Evolutionary conservation across 2,113 vertebrate genomes (phyloP), one percentile per base, ranked within the genome.

Genomic region (Halcyon senegalensis): DNA sequence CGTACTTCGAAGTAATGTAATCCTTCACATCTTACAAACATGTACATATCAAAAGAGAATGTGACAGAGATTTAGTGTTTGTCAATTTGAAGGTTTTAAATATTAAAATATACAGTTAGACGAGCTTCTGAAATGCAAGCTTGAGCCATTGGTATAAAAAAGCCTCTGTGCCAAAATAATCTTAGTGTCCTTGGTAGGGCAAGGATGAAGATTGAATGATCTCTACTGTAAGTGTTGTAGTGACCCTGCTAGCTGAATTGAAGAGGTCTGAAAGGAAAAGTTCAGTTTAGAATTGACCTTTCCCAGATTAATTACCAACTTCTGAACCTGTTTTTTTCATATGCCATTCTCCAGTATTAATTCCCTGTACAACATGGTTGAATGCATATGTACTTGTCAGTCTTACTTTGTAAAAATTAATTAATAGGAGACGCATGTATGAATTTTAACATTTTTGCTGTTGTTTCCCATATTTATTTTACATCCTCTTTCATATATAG

Each of bases 321-420:
- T 90, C 77, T 77, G 88, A 94, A 92, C 77, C 78, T 95, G 94
- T 95, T 97, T 74, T 23, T 96, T 95, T 97, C 90, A 87, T 86
- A 81, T 89, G 18, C 86, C 63, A 72, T 50, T 97, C 94, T 92
- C 55, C 74, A 60, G 33, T 85, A 93, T 94, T 96, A 97, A 97
- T 95, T 98, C 90, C 69, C 92, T 97, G 63, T 93, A 93, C 77
- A 97, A 74, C 81, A 95, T 25, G 73, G 87, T 95, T 97, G 91
- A 96, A 96, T 97, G 92, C 79, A 33, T 95, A 68, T 97, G 93
- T 97, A 97, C 93, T 93, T 97, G 94, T 97, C 95, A 96, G 72
- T 91, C 79, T 94, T 95, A 82, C 84, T 97, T 97, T 94, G 70
- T 95, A 95, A 89, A 75, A 96, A 96, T 96, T 96, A 97, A 97